Base-by-base conservation (phyloP, 2,888 invertebrate species). In the Yponomeuta cagnagella region DNA sequence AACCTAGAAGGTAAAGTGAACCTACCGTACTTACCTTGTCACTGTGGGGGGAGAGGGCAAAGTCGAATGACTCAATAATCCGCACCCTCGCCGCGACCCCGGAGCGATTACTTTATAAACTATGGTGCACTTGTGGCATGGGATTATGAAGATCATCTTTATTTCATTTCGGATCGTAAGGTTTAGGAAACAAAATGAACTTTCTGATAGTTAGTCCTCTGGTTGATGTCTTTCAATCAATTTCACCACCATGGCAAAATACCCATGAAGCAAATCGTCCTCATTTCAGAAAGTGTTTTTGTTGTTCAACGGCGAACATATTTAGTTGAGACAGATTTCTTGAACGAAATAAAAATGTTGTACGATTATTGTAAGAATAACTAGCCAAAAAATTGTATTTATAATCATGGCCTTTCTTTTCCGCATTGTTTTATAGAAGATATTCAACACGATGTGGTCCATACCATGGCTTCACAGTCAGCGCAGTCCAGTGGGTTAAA, bases 51-150 rank as follows among this genome's bases (percentile, higher is more conserved):
- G 8, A 43, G 43, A 43, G 72, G 69, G 69, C 52, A 48, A 69
- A 69, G 52, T 69, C 23, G 48, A 31, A 69, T 69, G 68, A 69
- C 68, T 69, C 68, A 48, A 68, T 68, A 68, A 69, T 69, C 68
- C n/a, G 48, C 68, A 69, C 68, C 68, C 48, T 69, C 65, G 65
- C 65, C 33, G 31, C 8, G 63, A n/a, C n/a, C 10, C 30, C 65
- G 2, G 3, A 31, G 30, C 30, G 65, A 65, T 65, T 65, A 33
- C 65, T 65, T 65, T 65, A 65, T 65, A 65, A 65, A 31, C 65
- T 65, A 33, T 33, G 65, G 52, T 58, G 15, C 15, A 58, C 52
- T 15, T 15, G 52, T 12, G 52, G 12, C 52, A 58, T 58, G 15
- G 52, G 52, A 58, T 58, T 58, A 58, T 58, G 52, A 58, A 58